Evolutionary conservation across 2,888 invertebrate genomes (phyloP).

Genomic region (Netelia fuscicornis): DNA sequence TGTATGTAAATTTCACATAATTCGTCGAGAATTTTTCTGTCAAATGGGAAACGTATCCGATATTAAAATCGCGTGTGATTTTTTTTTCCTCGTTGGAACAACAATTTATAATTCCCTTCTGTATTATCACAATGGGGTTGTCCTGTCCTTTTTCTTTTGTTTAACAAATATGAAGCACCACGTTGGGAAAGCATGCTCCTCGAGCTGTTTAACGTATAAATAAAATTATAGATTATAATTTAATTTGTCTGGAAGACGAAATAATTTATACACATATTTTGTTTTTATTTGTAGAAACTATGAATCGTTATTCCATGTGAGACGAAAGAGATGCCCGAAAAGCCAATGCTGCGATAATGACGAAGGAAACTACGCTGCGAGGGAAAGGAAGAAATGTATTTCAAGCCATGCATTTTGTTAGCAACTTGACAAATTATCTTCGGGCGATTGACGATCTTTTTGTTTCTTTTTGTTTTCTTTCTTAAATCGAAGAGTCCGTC

Average conservation of each 20-base stretch:
- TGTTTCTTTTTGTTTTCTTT: conserved; percentile 40
- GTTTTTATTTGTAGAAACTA: conserved; percentile 42
- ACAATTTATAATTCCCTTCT: conserved; percentile 56
- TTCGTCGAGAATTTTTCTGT: neutral
- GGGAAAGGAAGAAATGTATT: conserved; percentile 51
- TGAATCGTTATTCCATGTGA: conserved; percentile 66
- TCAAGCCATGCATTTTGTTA: conserved; percentile 70
- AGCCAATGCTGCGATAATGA: conserved; percentile 80
- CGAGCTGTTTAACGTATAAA: conserved; percentile 14
- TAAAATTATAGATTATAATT: neutral
- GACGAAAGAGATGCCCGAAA: conserved; percentile 57
- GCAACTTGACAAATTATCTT: conserved; percentile 43
- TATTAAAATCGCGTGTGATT: neutral
- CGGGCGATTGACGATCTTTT: conserved; percentile 52
- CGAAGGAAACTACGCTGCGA: conserved; percentile 78
- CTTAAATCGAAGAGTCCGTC: conserved; percentile 31
- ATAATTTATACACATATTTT: neutral
- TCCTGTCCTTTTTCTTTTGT: conserved; percentile 3
- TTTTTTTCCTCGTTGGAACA: conserved; percentile 47
- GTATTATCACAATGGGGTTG: neutral
- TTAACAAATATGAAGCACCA: conserved; percentile 82
- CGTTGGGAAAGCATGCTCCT: conserved; percentile 73
- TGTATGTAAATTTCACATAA: conserved; percentile 27
- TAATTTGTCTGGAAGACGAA: neutral
- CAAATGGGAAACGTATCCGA: conserved; percentile 2